Base-by-base conservation (phyloP, 2,888 invertebrate species). In the Dicyrtomina minuta region DNA sequence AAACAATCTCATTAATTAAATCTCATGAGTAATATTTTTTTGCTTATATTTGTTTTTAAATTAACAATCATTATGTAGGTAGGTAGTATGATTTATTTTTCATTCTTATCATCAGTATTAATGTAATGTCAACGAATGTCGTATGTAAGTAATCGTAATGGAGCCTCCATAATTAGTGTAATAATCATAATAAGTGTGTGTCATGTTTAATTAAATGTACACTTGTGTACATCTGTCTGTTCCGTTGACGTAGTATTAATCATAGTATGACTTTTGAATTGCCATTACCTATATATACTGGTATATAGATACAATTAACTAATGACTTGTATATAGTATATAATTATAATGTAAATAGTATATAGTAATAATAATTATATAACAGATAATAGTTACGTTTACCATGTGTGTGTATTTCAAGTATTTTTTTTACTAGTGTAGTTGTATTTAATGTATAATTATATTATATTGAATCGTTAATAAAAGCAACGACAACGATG, bases 401-500 rank as follows among this genome's bases (percentile, higher is more conserved):
- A 33, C 33, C 33, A 33, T 33, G 33, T 51, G 8, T 51, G 51
- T 51, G 51, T 22, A 22, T 51, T 15, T 17, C 51, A 49, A 20
- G 49, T 49, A n/a, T n/a, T n/a, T n/a, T n/a, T n/a, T n/a, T n/a
- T n/a, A n/a, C n/a, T n/a, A n/a, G n/a, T n/a, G n/a, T n/a, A n/a
- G n/a, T n/a, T n/a, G n/a, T 49, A 20, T 49, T 49, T 49, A 20
- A 49, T 49, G 17, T 49, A 22, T 49, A 20, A 44, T 49, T 49
- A n/a, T 49, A 49, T 15, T 49, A n/a, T 17, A 22, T 20, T 22
- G 17, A 49, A 49, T 49, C 49, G 49, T 49, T n/a, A 12, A 49
- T 17, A 49, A 49, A 49, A 49, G 49, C 49, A 49, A 20, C 22
- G 17, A 20, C 22, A 49, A 49, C 49, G 49, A 49, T 49, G 49